These are phyloP conservation scores for Musca domestica DNA, from an alignment of 1,140 invertebrate genomes.

Conservation along the genomic window DNA sequence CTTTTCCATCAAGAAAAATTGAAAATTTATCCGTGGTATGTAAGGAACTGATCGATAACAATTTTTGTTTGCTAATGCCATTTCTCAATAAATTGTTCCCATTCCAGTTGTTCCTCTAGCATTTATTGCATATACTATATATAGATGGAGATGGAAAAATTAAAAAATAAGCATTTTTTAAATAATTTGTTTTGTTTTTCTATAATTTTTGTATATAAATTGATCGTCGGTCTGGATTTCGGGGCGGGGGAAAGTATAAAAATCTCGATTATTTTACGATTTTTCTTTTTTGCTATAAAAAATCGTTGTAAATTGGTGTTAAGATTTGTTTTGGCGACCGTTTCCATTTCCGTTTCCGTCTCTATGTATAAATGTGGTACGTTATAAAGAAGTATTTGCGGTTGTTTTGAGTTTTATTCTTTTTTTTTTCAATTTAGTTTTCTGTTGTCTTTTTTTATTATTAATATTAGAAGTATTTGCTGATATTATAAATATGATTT, in stretches of 20 bases:
- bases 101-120: not conserved
- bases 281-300: not conserved
- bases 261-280: not conserved
- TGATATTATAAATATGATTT: not conserved
- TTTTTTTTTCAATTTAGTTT: no score
- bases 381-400: no score
- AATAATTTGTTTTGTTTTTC: not conserved
- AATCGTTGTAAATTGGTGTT: slow-evolving; percentile 14
- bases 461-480: not conserved
- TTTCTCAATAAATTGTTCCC: no score
- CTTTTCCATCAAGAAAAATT: no score
- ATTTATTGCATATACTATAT: not conserved
- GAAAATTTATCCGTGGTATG: no score
- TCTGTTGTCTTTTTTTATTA: not conserved
- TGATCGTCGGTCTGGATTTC: not conserved
- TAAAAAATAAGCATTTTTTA: not conserved
- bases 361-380: no score
- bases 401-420: no score
- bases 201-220: not conserved
- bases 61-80: not conserved
- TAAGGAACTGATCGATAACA: no score
- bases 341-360: no score
- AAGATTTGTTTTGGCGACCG: not conserved
- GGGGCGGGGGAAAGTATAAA: not conserved
- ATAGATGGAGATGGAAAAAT: not conserved